Evolutionary conservation across 2,113 vertebrate species (phyloP), one percentile per base, ranked within the genome.

Genomic region (Corythornis cristatus): DNA sequence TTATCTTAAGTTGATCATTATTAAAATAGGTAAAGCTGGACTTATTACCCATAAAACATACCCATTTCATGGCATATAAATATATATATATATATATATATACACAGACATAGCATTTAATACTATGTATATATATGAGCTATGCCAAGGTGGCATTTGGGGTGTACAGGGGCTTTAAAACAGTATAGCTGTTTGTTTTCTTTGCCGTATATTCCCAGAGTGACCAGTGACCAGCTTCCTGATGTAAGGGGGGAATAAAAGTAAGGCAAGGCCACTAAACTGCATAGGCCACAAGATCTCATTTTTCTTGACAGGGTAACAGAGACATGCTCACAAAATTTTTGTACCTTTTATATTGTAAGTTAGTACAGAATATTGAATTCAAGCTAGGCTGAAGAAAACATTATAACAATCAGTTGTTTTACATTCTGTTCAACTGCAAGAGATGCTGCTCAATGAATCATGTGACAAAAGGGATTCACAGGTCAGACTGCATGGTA

Each of bases 381-480:
- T 83, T 77, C 29, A 81, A 35, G 12, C 3, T 61, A 23, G 62
- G 3, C 13, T 58, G 31, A 73, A 81, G 48, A 51, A 42, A 86
- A 37, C 0, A 2, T 5, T 29, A 3, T 25, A 43, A 33, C 4
- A 4, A 71, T 35, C 23, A 23, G 28, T 29, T 26, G 2, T 46
- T 83, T 86, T 57, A 31, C 18, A 35, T 70, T 60, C 54, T 57
- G 71, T 18, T 46, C 26, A 25, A 48, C 19, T 45, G 9, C 29
- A 80, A 74, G 37, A 22, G 15, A 25, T 3, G 1, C 19, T 66
- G 15, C 9, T 18, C 16, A 1, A 53, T 26, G n/a, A 21, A 28
- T 58, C 28, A 29, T 22, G 31, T 54, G 65, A 66, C 8, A 77
- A 73, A 20, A 45, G 31, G 25, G 53, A 83, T 58, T 88, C 23